A percentile compares a stretch with the other conserved stretches of the same genome.
phyloP scores from a whole-genome alignment of 2,113 vertebrate genomes.

The Oxyruncus cristatus region DNA sequence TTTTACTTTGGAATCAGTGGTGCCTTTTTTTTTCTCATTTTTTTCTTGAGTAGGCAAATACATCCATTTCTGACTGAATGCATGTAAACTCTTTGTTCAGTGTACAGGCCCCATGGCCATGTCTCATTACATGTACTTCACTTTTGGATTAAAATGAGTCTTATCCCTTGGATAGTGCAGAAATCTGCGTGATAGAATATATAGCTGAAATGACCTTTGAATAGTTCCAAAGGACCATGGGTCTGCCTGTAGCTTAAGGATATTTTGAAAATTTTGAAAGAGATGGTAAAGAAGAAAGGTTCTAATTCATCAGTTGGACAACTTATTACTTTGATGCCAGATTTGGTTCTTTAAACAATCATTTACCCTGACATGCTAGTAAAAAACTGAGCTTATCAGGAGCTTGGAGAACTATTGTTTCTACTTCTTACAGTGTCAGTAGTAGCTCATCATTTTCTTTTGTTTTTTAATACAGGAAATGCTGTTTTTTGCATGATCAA shows the following conservation, averaged over 20 bases:
- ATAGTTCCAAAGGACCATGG: neutral
- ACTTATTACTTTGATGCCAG: constrained; percentile 31
- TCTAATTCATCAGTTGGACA: constrained; percentile 18
- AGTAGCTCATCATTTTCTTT: neutral
- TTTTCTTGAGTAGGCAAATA: neutral
- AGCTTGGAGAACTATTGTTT: neutral
- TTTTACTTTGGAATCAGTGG: neutral
- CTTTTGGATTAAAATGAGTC: neutral
- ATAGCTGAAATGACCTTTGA: neutral
- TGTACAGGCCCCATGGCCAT: neutral
- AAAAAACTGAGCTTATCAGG: neutral
- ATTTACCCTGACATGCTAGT: constrained; percentile 13
- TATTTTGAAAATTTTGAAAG: constrained; percentile 15
- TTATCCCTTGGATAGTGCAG: neutral
- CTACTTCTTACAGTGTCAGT: neutral
- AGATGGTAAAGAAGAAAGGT: constrained; percentile 3
- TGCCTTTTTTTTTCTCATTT: neutral
- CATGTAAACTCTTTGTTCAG: neutral
- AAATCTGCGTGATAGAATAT: neutral
- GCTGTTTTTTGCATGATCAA: neutral
- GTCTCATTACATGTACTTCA: constrained; percentile 1
- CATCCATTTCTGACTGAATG: neutral
- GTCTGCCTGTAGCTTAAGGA: neutral
- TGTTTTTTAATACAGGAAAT: neutral
- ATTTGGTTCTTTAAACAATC: neutral